phyloP scores from a whole-genome alignment of 2,113 vertebrate species.

The Zosterops lateralis region DNA sequence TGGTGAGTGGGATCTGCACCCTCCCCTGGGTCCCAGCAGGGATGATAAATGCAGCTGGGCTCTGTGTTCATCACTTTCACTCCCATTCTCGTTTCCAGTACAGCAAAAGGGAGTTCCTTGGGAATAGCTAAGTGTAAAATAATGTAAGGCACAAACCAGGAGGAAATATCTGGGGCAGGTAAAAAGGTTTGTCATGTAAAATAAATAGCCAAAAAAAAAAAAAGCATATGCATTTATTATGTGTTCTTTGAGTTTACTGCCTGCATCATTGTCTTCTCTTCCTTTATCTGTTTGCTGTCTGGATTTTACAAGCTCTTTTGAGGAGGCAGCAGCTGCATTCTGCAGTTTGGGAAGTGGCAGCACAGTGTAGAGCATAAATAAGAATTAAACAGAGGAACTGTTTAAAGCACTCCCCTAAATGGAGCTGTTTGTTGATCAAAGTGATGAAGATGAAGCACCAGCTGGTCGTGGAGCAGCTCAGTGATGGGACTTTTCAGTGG shows the following conservation, averaged over 20 bases:
- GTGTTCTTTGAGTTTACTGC: background rate
- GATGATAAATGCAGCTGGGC: background rate
- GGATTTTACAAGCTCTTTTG: background rate
- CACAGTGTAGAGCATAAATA: background rate
- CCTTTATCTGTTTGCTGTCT: background rate
- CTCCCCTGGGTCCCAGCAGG: background rate
- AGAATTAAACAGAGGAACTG: background rate
- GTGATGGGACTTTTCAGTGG: background rate
- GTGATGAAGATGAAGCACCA: background rate
- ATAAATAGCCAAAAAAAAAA: background rate
- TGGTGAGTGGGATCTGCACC: constrained; percentile 76
- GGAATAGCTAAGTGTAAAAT: background rate
- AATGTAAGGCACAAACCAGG: background rate
- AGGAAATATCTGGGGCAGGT: background rate
- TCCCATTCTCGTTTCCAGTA: background rate
- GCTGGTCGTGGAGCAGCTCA: background rate
- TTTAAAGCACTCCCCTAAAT: background rate
- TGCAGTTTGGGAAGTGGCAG: background rate
- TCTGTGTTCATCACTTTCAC: background rate
- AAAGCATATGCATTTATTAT: background rate
- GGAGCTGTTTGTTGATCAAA: background rate
- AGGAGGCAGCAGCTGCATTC: background rate
- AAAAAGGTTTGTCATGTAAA: background rate
- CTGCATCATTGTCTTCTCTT: background rate
- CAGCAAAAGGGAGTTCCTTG: background rate